Percentiles rank a stretch among this genome's conserved stretches.
Conservation (phyloP, 2,113 vertebrate species). For the Chionomys nivalis region DNA sequence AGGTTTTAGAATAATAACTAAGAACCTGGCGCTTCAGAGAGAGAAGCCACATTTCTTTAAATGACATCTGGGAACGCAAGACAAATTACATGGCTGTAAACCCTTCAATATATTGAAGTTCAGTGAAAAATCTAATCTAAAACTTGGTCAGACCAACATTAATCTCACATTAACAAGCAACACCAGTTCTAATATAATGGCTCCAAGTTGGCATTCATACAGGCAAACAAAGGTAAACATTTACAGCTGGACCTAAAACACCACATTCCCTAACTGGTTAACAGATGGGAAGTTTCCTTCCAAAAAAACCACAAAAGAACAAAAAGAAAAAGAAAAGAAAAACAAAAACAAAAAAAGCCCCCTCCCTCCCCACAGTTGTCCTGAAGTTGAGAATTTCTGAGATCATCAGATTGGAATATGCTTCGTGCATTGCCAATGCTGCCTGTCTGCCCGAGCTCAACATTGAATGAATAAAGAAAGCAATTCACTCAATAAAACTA, state of each 20-base stretch:
- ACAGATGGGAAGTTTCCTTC: conserved; percentile 87
- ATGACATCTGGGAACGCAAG: conserved; percentile 84
- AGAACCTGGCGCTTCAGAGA: conserved; percentile 81
- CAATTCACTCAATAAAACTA: conserved; percentile 87
- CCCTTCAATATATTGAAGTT: conserved; percentile 75
- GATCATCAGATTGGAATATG: conserved; percentile 87
- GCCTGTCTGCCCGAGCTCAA: conserved; percentile 97
- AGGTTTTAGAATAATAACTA: conserved; percentile 81
- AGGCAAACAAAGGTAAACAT: conserved; percentile 96
- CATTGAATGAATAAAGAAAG: conserved; percentile 88
- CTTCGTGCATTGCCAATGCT: conserved; percentile 96
- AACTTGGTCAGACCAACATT: conserved; percentile 83
- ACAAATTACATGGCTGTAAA: conserved; percentile 78
- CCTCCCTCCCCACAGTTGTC: conserved; percentile 80
- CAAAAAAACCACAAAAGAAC: conserved; percentile 42
- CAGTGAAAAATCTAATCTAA: conserved; percentile 75
- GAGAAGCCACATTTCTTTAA: conserved; percentile 66
- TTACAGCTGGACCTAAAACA: conserved; percentile 87
- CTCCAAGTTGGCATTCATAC: conserved; percentile 95
- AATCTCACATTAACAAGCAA: conserved; percentile 78
- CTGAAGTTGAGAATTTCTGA: conserved; percentile 87
- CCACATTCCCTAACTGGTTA: conserved; percentile 81
- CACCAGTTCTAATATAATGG: conserved; percentile 83
- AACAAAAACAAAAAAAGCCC: conserved; percentile 52
- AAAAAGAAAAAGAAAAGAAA: conserved; percentile 62